phyloP scores from a whole-genome alignment of 2,797 vertebrate species.

The Echiichthys vipera region DNA sequence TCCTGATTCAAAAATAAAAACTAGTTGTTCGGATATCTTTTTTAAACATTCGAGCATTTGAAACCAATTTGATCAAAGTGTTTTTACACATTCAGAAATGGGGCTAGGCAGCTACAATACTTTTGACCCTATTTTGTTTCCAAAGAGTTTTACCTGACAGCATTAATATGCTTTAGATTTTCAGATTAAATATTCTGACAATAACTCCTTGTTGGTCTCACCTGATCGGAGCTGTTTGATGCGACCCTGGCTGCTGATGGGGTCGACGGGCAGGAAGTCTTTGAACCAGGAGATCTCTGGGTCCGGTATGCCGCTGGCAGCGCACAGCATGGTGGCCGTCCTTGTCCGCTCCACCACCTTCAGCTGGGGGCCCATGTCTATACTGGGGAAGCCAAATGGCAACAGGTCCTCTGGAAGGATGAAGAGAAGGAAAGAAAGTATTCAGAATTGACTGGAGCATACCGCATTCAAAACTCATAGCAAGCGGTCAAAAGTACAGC shows the following conservation, averaged over 20 bases:
- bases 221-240: constrained; percentile 98
- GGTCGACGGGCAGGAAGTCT: constrained; percentile 96
- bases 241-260: constrained; percentile 90
- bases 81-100: too few relatives aligned
- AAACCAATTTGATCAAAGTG: too few relatives aligned
- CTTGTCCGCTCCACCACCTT: constrained; percentile 96
- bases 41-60: too few relatives aligned
- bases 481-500: background rate
- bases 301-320: constrained; percentile 95
- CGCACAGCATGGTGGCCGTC: constrained; percentile 97
- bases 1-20: too few relatives aligned
- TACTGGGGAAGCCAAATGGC: constrained; percentile 94
- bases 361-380: constrained; percentile 98
- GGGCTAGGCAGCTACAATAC: too few relatives aligned
- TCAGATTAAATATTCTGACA: constrained; percentile 6
- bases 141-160: constrained; percentile 59
- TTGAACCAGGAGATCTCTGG: constrained; percentile 99
- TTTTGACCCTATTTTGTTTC: too few relatives aligned
- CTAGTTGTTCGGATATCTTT: too few relatives aligned
- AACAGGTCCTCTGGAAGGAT: constrained; percentile 91
- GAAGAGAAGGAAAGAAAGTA: constrained; percentile 6
- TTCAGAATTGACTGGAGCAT: background rate
- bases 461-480: background rate
- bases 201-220: constrained; percentile 58
- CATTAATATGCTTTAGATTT: constrained; percentile 37